Evolutionary conservation across 2,888 invertebrate species (phyloP).

Genomic region (Diaphora mendica): DNA sequence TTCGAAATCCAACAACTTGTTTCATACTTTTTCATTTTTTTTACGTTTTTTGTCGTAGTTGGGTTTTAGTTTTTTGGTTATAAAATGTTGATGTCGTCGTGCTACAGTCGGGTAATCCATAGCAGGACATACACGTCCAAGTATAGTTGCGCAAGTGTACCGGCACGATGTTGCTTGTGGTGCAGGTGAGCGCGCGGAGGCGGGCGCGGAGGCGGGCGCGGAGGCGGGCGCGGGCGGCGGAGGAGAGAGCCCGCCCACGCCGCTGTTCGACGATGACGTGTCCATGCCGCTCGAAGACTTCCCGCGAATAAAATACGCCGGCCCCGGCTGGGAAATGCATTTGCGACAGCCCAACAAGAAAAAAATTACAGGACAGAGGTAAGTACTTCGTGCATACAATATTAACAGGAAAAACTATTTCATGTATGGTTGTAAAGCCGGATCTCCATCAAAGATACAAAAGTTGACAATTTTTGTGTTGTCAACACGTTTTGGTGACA

Average conservation of each 20-base stretch:
- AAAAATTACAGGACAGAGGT: constrained; percentile 96
- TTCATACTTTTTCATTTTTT: too few species aligned
- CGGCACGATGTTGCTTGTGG: background rate
- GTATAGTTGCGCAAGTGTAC: too few species aligned
- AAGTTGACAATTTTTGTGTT: too few species aligned
- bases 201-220: constrained; percentile 60
- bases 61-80: background rate
- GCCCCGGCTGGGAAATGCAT: constrained; percentile 98
- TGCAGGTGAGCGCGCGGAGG: constrained; percentile 47
- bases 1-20: too few species aligned
- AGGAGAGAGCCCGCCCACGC: constrained; percentile 94
- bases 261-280: constrained; percentile 97
- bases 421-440: background rate
- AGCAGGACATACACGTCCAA: too few species aligned
- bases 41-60: too few species aligned
- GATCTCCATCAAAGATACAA: too few species aligned
- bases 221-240: constrained; percentile 66
- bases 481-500: too few species aligned
- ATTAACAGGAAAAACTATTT: background rate
- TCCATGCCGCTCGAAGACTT: constrained; percentile 97
- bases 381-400: background rate
- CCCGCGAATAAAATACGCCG: constrained; percentile 91
- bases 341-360: constrained; percentile 98
- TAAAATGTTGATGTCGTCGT: background rate
- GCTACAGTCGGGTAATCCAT: background rate